Percentiles rank a stretch among this genome's conserved stretches.
Conservation (phyloP, 2,888 invertebrate species). For the Tetranychus truncatus region DNA sequence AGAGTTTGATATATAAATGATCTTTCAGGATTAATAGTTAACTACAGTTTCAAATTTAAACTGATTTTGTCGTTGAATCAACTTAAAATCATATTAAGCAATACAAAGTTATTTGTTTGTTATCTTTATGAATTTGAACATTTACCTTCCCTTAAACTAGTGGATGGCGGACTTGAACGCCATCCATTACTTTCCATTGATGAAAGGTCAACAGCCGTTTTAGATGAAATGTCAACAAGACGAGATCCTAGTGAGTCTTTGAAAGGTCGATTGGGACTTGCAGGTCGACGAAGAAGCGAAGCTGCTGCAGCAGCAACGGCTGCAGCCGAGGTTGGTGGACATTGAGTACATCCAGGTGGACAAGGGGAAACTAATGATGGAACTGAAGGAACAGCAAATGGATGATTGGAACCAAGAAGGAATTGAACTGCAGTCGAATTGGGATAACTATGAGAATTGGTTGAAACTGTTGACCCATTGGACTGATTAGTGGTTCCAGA, state of each 20-base stretch:
- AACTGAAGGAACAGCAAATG: slow-evolving; percentile 18
- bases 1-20: no score
- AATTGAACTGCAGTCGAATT: slow-evolving; percentile 9
- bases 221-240: background rate
- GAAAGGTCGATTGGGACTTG: background rate
- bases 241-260: background rate
- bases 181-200: slow-evolving; percentile 15
- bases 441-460: background rate
- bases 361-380: slow-evolving; percentile 13
- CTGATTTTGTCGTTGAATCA: background rate
- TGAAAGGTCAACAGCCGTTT: slow-evolving; percentile 17
- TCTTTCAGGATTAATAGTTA: no score
- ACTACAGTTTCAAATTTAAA: background rate
- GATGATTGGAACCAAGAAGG: slow-evolving; percentile 15
- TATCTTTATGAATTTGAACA: slow-evolving; percentile 11
- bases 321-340: slow-evolving; percentile 18
- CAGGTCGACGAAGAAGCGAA: background rate
- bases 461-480: background rate
- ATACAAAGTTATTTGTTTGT: background rate
- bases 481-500: slow-evolving; percentile 24
- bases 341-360: slow-evolving; percentile 25
- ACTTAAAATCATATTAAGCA: background rate
- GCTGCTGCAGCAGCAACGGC: slow-evolving; percentile 9
- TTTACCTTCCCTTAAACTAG: slow-evolving; percentile 12
- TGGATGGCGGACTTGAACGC: slow-evolving; percentile 14